phyloP scores from a whole-genome alignment of 1,140 invertebrate species.

The Portunus trituberculatus region DNA sequence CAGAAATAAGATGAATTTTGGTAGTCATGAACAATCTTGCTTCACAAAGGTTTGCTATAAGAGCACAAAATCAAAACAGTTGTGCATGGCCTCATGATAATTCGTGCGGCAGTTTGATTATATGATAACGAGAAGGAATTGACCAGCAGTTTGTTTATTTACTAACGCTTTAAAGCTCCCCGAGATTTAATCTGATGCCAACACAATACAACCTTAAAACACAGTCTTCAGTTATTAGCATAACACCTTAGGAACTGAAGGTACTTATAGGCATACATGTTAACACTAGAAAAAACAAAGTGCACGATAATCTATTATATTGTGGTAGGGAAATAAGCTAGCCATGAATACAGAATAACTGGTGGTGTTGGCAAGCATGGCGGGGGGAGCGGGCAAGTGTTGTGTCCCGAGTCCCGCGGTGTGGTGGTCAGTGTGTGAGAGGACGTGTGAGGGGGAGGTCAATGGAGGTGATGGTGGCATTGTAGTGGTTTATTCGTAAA shows the following conservation, averaged over 20 bases:
- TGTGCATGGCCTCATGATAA: too few relatives aligned
- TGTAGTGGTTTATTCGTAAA: constrained; percentile 54
- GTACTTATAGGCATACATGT: too few relatives aligned
- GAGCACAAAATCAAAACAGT: too few relatives aligned
- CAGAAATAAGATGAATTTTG: too few relatives aligned
- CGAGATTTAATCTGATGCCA: background rate
- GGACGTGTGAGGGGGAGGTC: constrained; percentile 37
- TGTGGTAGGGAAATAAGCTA: too few relatives aligned
- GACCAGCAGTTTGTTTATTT: background rate
- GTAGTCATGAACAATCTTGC: too few relatives aligned
- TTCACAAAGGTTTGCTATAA: too few relatives aligned
- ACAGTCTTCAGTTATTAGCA: too few relatives aligned
- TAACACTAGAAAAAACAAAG: too few relatives aligned
- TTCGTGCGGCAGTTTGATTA: too few relatives aligned
- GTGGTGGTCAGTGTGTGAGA: constrained; percentile 55
- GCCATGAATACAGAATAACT: background rate
- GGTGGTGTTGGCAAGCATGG: background rate
- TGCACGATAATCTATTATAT: too few relatives aligned
- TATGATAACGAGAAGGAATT: background rate
- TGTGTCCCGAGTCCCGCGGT: background rate
- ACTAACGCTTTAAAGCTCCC: background rate
- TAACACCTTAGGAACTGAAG: too few relatives aligned
- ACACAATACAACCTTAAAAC: background rate
- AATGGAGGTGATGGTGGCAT: constrained; percentile 50
- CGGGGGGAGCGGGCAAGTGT: background rate